Conservation (phyloP, 1,140 invertebrate genomes). For the Nymphalis io region DNA sequence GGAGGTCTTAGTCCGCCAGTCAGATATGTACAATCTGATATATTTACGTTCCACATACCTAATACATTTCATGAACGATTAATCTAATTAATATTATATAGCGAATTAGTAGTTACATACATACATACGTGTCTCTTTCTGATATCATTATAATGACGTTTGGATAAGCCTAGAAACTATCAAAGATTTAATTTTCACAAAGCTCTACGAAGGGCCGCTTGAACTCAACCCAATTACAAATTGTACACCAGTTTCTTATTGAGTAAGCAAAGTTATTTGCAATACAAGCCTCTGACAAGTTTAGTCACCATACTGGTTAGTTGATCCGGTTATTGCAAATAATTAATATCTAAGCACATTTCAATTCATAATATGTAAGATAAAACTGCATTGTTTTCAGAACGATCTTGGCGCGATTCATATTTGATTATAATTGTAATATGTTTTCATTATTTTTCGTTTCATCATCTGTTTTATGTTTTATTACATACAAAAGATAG, state of each 20-base stretch:
- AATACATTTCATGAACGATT: too few relatives aligned
- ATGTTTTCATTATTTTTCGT: too few relatives aligned
- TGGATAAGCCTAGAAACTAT: background rate
- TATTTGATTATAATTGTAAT: background rate
- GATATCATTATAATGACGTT: background rate
- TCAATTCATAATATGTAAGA: background rate
- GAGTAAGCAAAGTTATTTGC: slow-evolving; percentile 28
- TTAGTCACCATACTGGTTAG: slow-evolving; percentile 16
- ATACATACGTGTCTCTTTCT: too few relatives aligned
- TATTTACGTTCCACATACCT: too few relatives aligned
- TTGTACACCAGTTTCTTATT: slow-evolving; percentile 21
- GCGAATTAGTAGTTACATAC: too few relatives aligned
- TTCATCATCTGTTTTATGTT: too few relatives aligned
- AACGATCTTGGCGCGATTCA: background rate
- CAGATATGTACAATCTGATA: too few relatives aligned
- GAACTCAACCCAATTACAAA: slow-evolving; percentile 8
- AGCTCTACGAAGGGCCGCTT: background rate
- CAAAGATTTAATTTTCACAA: background rate
- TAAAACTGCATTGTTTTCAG: background rate
- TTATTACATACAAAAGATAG: too few relatives aligned
- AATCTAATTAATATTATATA: too few relatives aligned
- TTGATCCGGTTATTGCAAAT: slow-evolving; percentile 19
- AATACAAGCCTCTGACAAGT: slow-evolving; percentile 23
- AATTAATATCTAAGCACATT: slow-evolving; percentile 23
- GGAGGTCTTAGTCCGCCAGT: too few relatives aligned